Percentiles rank a stretch among this genome's conserved stretches.
Conservation (phyloP, 2,113 vertebrate species). For the Nannospalax galili region DNA sequence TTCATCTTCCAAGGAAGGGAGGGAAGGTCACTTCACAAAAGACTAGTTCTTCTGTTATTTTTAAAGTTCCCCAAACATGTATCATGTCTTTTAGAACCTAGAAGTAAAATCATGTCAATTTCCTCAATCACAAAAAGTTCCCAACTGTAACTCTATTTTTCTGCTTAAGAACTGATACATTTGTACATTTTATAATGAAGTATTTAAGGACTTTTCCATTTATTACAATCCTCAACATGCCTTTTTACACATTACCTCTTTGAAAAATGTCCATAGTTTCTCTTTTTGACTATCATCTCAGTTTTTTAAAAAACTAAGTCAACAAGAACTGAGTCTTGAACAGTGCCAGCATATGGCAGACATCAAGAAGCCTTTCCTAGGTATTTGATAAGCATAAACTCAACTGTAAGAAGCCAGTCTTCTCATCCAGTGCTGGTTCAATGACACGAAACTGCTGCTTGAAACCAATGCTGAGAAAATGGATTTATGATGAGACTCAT, state of each 20-base stretch:
- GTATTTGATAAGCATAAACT: neutral
- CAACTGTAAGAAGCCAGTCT: neutral
- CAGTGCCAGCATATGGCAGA: neutral
- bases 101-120: constrained; percentile 5
- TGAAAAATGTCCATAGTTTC: neutral
- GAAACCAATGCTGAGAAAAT: neutral
- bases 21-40: neutral
- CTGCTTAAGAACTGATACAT: neutral
- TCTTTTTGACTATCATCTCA: neutral
- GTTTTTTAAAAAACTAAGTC: neutral
- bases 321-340: neutral
- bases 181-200: neutral
- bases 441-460: neutral
- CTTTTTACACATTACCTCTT: neutral
- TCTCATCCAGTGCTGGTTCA: neutral
- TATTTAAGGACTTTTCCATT: neutral
- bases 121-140: neutral
- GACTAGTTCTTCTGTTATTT: neutral
- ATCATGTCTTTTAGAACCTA: neutral
- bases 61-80: neutral
- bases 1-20: too few species aligned
- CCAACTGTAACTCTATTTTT: neutral
- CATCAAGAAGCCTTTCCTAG: neutral
- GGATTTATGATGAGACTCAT: neutral
- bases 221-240: neutral